A percentile compares a stretch with the other conserved stretches of the same genome.
These are phyloP conservation scores for Furcifer pardalis DNA, from an alignment of 2,797 vertebrate species.

Conservation along the genomic window DNA sequence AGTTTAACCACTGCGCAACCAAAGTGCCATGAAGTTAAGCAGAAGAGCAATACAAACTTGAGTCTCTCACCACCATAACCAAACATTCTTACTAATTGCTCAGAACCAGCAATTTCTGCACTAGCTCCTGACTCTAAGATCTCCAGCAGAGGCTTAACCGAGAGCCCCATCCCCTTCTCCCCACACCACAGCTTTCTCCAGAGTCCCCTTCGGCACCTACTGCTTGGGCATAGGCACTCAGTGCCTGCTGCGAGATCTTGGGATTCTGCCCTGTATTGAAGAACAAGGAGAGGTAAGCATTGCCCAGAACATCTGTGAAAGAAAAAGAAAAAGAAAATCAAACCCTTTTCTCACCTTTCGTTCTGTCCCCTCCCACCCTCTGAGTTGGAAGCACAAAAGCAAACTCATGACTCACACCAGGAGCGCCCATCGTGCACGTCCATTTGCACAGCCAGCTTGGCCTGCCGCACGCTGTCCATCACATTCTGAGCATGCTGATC, in stretches of 20 bases:
- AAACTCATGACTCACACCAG: constrained; percentile 84
- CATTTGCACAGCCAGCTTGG: constrained; percentile 87
- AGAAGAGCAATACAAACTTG: background rate
- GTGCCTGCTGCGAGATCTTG: constrained; percentile 89
- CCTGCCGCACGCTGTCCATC: constrained; percentile 87
- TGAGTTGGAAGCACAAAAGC: too few species aligned
- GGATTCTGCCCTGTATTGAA: constrained; percentile 90
- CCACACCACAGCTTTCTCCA: background rate
- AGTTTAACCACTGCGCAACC: too few species aligned
- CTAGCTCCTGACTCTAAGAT: background rate
- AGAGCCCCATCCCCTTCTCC: background rate
- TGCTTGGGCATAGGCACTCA: constrained; percentile 89
- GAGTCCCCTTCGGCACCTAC: constrained; percentile 76
- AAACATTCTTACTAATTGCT: background rate
- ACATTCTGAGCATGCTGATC: constrained; percentile 80
- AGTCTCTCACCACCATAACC: background rate
- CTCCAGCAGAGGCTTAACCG: background rate
- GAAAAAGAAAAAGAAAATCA: constrained; percentile 36
- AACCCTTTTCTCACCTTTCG: background rate
- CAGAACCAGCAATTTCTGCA: too few species aligned
- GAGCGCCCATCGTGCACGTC: constrained; percentile 87
- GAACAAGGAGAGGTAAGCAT: constrained; percentile 90
- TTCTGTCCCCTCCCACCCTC: background rate
- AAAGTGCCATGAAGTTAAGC: too few species aligned
- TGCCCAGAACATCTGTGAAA: constrained; percentile 87